Conservation (phyloP, 2,113 vertebrate genomes). For the Microcebus ravelobensis region DNA sequence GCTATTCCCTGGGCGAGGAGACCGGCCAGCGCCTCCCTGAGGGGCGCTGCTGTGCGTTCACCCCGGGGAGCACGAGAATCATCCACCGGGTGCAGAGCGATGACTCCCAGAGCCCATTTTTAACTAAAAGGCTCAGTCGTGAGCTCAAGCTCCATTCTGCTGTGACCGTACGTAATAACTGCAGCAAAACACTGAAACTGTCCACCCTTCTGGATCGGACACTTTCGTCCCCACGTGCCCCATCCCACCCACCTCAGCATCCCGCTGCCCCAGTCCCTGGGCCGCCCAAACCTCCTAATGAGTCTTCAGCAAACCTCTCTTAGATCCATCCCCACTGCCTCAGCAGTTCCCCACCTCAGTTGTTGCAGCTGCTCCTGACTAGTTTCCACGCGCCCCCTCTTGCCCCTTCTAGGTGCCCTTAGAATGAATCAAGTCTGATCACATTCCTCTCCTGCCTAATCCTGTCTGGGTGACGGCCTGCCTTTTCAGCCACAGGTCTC, state of each 20-base stretch:
- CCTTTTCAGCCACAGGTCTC: neutral
- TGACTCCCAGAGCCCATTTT: neutral
- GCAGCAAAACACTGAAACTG: no score
- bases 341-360: neutral
- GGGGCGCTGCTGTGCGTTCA: no score
- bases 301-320: neutral
- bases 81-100: neutral
- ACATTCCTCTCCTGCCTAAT: neutral
- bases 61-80: fast-evolving
- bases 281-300: neutral
- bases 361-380: neutral
- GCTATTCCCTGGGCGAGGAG: neutral
- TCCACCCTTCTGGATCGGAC: neutral
- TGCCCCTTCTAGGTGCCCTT: neutral
- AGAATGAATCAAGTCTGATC: neutral
- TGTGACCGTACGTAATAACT: neutral
- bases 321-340: neutral
- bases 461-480: neutral
- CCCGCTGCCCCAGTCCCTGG: neutral
- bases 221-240: neutral
- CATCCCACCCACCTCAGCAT: neutral
- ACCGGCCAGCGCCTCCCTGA: neutral
- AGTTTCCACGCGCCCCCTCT: neutral
- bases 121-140: neutral
- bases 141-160: neutral